Evolutionary conservation across 2,113 vertebrate species (phyloP).

Genomic region (Donacobius atricapilla): DNA sequence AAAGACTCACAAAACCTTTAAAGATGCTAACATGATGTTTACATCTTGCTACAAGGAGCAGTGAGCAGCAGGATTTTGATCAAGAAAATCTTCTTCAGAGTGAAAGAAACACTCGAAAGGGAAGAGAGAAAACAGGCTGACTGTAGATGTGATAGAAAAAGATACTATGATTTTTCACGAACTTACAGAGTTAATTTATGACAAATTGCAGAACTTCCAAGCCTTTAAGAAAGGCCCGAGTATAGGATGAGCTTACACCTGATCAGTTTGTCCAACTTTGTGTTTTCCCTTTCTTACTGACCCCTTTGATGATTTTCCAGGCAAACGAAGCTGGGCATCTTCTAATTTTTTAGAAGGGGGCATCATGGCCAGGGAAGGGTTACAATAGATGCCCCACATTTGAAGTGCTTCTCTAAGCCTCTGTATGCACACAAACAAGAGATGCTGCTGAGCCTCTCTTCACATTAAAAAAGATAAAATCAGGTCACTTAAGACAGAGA

Average conservation of each 20-base stretch:
- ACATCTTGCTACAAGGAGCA: neutral
- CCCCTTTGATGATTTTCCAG: neutral
- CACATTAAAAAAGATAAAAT: conserved; percentile 33
- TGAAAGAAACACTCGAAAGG: neutral
- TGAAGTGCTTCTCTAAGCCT: neutral
- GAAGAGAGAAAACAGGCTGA: neutral
- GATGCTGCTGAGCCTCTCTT: neutral
- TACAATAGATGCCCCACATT: conserved; percentile 21
- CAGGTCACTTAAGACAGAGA: conserved; percentile 37
- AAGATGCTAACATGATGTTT: neutral
- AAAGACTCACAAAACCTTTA: neutral
- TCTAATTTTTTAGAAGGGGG: neutral
- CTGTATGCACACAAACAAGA: neutral
- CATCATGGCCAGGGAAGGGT: neutral
- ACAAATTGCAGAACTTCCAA: neutral
- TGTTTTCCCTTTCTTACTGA: neutral
- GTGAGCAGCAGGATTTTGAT: neutral
- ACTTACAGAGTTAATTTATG: neutral
- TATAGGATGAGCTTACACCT: neutral
- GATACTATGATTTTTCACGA: neutral
- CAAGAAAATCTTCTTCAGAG: neutral
- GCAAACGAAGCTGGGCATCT: fast-evolving
- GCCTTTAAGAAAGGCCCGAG: neutral
- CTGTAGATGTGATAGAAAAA: neutral
- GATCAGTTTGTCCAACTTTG: neutral